These are phyloP conservation scores for Zaprionus inermis DNA, from an alignment of 1,140 invertebrate species.

Conservation along the genomic window DNA sequence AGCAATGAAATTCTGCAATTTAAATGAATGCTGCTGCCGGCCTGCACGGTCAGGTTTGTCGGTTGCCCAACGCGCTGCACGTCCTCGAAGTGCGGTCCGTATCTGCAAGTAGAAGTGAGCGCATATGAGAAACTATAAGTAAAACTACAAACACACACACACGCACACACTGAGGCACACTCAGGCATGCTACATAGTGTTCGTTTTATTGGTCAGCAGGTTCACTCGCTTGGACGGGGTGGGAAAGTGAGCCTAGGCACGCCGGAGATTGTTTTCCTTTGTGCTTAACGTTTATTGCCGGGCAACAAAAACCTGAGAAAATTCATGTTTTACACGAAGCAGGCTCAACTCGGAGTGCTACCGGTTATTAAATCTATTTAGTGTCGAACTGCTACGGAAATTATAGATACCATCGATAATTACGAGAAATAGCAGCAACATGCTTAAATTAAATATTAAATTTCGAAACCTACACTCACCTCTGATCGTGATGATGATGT, in stretches of 20 bases:
- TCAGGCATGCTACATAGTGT: slow-evolving; percentile 11
- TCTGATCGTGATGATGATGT: slow-evolving; percentile 87
- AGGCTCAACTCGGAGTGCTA: neutral
- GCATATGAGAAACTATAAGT: slow-evolving; percentile 23
- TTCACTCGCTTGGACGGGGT: neutral
- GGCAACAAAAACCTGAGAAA: slow-evolving; percentile 30
- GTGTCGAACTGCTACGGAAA: slow-evolving; percentile 8
- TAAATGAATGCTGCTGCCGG: slow-evolving; percentile 91
- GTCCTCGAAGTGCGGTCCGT: slow-evolving; percentile 89
- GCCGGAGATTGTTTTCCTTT: slow-evolving; percentile 30
- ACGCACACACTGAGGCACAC: neutral
- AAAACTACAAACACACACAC: slow-evolving; percentile 11
- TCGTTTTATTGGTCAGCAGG: slow-evolving; percentile 41
- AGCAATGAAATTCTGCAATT: slow-evolving; percentile 93
- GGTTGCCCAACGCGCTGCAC: slow-evolving; percentile 86
- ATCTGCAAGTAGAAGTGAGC: slow-evolving; percentile 80
- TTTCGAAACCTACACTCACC: slow-evolving; percentile 67
- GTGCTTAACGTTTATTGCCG: slow-evolving; percentile 45
- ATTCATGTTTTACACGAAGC: slow-evolving; percentile 14
- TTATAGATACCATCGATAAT: slow-evolving; percentile 6
- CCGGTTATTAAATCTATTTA: slow-evolving; percentile 10
- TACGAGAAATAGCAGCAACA: neutral
- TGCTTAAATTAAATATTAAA: neutral
- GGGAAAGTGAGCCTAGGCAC: slow-evolving; percentile 8
- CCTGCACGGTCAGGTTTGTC: slow-evolving; percentile 91